Base-by-base conservation (phyloP, 2,888 invertebrate genomes). In the Lordiphosa andalusiaca region DNA sequence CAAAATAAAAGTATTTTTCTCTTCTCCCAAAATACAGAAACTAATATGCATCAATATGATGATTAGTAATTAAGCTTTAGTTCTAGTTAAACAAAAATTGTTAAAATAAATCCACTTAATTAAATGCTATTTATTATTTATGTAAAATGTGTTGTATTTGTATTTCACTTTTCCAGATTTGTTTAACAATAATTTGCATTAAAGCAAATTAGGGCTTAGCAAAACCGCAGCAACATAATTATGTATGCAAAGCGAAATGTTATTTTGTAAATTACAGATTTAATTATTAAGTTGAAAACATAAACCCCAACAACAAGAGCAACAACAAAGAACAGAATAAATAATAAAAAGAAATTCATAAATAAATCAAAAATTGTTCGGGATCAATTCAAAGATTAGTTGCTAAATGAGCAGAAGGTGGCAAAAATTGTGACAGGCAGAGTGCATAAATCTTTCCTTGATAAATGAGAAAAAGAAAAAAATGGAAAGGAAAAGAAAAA, bases 391-490 rank as follows among this genome's bases (percentile, higher is more conserved):
- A 30, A 30, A 30, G 30, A 30, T 30, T 30, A 38, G 16, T 48
- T 50, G 25, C 44, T 60, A 44, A 19, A 16, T 16, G 16, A 40
- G 39, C 40, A 56, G 60, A 55, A 21, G 33, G 12, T 39, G 53
- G 74, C 57, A 63, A 21, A 42, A 49, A 56, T 19, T 19, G 64
- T 61, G 58, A 59, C 68, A 68, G 68, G 60, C 75, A 77, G 84
- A 77, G 84, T 84, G 67, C 69, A 78, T 78, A 81, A 76, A 78
- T 80, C 64, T 70, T 48, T 58, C 16, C 54, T 53, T 71, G 66
- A 76, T 80, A 70, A 80, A 84, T 84, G 82, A 84, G 81, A 77
- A 81, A 60, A 39, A 16, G 2, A 16, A 16, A 1, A 53, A 35
- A 48, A n/a, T n/a, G n/a, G n/a, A n/a, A n/a, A 84, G 81, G 73